Evolutionary conservation across 2,797 vertebrate genomes (phyloP).

Genomic region (Poeciliopsis presidionis): DNA sequence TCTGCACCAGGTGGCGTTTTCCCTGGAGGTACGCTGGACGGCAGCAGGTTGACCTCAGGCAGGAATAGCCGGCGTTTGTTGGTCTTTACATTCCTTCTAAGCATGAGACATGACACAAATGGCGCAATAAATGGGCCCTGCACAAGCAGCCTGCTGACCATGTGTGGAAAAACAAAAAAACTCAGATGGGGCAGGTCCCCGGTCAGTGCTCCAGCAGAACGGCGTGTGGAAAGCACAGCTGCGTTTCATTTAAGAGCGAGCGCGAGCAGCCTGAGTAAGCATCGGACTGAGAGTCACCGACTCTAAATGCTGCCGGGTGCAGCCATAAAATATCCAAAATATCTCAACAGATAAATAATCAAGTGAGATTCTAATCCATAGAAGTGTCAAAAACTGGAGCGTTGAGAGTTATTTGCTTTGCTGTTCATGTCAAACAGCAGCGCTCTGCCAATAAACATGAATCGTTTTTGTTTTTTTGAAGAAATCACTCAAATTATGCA

Average conservation of each 20-base stretch:
- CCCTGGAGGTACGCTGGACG: slow-evolving; percentile 3
- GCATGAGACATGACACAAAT: slow-evolving; percentile 41
- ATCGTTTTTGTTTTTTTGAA: not conserved
- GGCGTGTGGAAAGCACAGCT: slow-evolving; percentile 17
- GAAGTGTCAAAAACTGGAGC: slow-evolving; percentile 8
- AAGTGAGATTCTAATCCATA: not conserved
- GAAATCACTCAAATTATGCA: not conserved
- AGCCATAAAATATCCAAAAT: not conserved
- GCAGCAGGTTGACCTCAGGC: slow-evolving; percentile 33
- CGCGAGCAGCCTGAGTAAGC: slow-evolving; percentile 12
- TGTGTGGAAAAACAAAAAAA: slow-evolving; percentile 27
- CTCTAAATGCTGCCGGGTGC: not conserved
- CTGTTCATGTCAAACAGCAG: slow-evolving; percentile 3
- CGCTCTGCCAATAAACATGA: not conserved
- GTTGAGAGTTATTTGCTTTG: slow-evolving; percentile 8
- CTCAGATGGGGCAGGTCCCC: slow-evolving; percentile 25
- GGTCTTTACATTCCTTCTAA: slow-evolving; percentile 41
- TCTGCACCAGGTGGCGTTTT: slow-evolving; percentile 18
- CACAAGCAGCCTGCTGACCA: slow-evolving; percentile 49
- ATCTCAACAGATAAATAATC: slow-evolving; percentile 17
- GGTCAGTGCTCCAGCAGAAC: slow-evolving; percentile 27
- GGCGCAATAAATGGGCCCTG: slow-evolving; percentile 31
- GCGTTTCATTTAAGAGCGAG: slow-evolving; percentile 14
- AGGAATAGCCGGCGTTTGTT: slow-evolving; percentile 29
- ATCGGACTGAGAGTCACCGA: not conserved